A percentile compares a stretch with the other conserved stretches of the same genome.
These are phyloP conservation scores for Agapostemon virescens DNA, from an alignment of 2,888 invertebrate genomes.

Conservation along the genomic window DNA sequence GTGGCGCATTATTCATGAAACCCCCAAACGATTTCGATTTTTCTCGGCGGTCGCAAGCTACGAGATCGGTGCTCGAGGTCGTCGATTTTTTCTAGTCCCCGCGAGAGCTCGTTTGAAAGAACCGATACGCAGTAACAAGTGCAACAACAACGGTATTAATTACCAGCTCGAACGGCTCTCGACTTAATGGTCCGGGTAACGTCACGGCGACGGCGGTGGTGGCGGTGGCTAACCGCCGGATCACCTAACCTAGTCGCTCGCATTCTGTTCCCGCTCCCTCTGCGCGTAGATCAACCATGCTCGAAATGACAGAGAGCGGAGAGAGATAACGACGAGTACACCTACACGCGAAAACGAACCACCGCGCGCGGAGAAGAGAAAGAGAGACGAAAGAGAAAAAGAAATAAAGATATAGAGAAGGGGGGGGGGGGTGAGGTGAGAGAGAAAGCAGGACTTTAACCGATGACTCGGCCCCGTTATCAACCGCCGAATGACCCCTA, in stretches of 20 bases:
- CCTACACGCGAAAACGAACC: background rate
- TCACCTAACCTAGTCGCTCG: constrained; percentile 45
- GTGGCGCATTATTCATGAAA: constrained; percentile 42
- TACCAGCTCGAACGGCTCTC: background rate
- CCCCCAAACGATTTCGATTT: constrained; percentile 42
- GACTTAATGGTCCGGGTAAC: constrained; percentile 28
- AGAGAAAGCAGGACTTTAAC: constrained; percentile 43
- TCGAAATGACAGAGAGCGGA: background rate
- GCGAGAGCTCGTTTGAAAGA: background rate
- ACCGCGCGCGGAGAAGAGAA: background rate
- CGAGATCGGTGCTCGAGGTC: constrained; percentile 35
- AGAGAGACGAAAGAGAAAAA: background rate
- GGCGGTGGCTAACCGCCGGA: constrained; percentile 45
- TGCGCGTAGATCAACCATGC: constrained; percentile 31
- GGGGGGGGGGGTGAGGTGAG: background rate
- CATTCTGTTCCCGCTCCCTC: constrained; percentile 40
- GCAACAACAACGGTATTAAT: background rate
- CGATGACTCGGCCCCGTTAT: constrained; percentile 31
- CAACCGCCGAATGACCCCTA: constrained; percentile 44
- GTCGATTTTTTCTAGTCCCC: constrained; percentile 39
- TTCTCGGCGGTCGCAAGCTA: too few relatives aligned
- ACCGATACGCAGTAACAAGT: background rate
- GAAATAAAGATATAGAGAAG: too few relatives aligned
- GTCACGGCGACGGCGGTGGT: too few relatives aligned
- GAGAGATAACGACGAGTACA: background rate